Base-by-base conservation (phyloP, 2,888 invertebrate species). In the Neoascia interrupta region DNA sequence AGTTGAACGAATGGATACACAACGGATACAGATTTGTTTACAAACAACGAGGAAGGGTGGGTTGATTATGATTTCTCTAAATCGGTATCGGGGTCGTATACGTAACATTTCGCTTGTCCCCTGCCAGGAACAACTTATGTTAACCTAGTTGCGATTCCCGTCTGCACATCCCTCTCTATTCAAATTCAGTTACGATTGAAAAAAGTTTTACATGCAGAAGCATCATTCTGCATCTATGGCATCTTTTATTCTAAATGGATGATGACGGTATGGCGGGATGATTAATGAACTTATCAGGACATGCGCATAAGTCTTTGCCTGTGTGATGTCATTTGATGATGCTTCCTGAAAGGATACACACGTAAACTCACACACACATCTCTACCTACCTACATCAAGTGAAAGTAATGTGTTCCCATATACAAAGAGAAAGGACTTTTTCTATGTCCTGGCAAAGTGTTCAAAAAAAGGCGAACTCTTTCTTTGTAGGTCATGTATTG, bases 261-360 rank as follows among this genome's bases (percentile, higher is more conserved):
- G 60, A 72, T 60, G 61, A 41, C 61, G 49, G 8, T 26, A 61
- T 79, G 79, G 79, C 73, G 73, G 72, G 61, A 79, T 79, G 79
- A 68, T 66, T 68, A 79, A 73, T 61, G 54, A 45, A 60, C 56
- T 61, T 15, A 43, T n/a, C 15, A 11, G 41, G 45, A 51, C 79
- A 73, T 79, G 79, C 79, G 79, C 73, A 34, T 16, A 36, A 8
- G 6, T 13, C 21, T 21, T 37, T 16, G 21, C 23, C 13, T 26
- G 34, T 76, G 70, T 73, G 73, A 79, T 51, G 47, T 61, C 54
- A 72, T 60, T 51, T 56, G 37, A 47, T 41, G 26, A 37, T 51
- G 45, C 16, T 34, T 58, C 54, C 58, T 41, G 15, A 53, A 60
- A 53, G 58, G 66, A 56, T 23, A 19, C 4, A 13, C 6, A 39